These are phyloP conservation scores for Spilarctia lutea DNA, from an alignment of 2,888 invertebrate species.

Conservation along the genomic window DNA sequence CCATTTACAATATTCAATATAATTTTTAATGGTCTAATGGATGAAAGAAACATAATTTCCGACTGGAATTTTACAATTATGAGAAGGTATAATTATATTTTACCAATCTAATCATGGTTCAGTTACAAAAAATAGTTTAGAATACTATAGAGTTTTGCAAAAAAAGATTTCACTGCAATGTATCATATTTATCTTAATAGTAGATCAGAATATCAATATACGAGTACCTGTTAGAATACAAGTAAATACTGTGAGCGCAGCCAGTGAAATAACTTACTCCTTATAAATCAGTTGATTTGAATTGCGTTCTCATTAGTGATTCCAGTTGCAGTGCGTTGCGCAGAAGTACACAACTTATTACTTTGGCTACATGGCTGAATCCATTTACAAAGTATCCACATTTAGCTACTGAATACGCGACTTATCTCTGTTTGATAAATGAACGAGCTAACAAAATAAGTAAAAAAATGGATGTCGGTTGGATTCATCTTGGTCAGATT, in stretches of 20 bases:
- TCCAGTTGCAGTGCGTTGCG: slow-evolving; percentile 73
- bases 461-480: slow-evolving; percentile 41
- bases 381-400: slow-evolving; percentile 67
- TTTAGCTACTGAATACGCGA: slow-evolving; percentile 64
- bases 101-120: slow-evolving; percentile 26
- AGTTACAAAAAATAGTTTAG: slow-evolving; percentile 31
- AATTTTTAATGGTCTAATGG: slow-evolving; percentile 32
- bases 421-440: slow-evolving; percentile 68
- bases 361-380: slow-evolving; percentile 78
- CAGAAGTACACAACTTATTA: slow-evolving; percentile 83
- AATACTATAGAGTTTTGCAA: slow-evolving; percentile 34
- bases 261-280: slow-evolving; percentile 80
- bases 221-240: slow-evolving; percentile 77
- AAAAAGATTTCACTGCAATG: slow-evolving; percentile 61
- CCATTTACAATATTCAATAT: slow-evolving; percentile 35
- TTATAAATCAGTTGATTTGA: slow-evolving; percentile 85
- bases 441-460: slow-evolving; percentile 58
- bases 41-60: slow-evolving; percentile 42
- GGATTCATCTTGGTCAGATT: slow-evolving; percentile 40
- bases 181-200: slow-evolving; percentile 52
- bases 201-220: slow-evolving; percentile 72
- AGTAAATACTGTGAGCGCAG: slow-evolving; percentile 75
- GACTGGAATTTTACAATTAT: slow-evolving; percentile 31
- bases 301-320: slow-evolving; percentile 84
- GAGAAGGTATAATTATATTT: slow-evolving; percentile 33